Conservation (phyloP, 2,888 invertebrate genomes). For the Latheticus oryzae region DNA sequence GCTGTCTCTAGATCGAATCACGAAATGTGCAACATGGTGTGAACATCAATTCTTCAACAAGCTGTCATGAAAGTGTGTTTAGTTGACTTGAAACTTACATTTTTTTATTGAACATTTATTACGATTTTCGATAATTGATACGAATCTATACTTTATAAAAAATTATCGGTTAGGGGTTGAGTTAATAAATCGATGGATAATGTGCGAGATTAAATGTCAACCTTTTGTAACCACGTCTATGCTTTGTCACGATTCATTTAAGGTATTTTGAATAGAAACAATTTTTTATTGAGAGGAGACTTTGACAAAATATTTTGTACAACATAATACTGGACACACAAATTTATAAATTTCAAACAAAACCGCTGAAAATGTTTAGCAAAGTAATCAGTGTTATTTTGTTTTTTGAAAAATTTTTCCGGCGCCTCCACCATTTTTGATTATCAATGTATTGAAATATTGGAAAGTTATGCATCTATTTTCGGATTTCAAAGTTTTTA, state of each 20-base stretch:
- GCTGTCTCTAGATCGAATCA: constrained; percentile 48
- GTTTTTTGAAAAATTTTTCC: too few species aligned
- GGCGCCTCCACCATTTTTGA: too few species aligned
- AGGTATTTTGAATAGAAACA: constrained; percentile 22
- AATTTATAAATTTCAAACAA: too few species aligned
- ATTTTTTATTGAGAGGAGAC: constrained; percentile 22
- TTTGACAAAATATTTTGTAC: constrained; percentile 30
- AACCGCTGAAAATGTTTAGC: too few species aligned
- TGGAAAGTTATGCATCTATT: too few species aligned
- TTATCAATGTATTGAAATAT: too few species aligned
- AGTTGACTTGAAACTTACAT: background rate
- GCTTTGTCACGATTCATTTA: constrained; percentile 27
- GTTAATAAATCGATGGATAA: constrained; percentile 7
- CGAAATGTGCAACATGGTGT: constrained; percentile 47
- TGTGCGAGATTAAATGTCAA: constrained; percentile 16
- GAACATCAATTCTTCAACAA: constrained; percentile 45
- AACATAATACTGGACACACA: constrained; percentile 13
- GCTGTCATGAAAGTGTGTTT: constrained; percentile 35
- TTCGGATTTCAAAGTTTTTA: too few species aligned
- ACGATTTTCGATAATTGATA: too few species aligned
- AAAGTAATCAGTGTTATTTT: too few species aligned
- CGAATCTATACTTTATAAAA: too few species aligned
- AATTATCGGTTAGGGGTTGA: too few species aligned
- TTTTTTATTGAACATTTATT: too few species aligned
- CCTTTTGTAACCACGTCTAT: constrained; percentile 16